These are phyloP conservation scores for Smithornis capensis DNA, from an alignment of 2,113 vertebrate species.

Conservation along the genomic window DNA sequence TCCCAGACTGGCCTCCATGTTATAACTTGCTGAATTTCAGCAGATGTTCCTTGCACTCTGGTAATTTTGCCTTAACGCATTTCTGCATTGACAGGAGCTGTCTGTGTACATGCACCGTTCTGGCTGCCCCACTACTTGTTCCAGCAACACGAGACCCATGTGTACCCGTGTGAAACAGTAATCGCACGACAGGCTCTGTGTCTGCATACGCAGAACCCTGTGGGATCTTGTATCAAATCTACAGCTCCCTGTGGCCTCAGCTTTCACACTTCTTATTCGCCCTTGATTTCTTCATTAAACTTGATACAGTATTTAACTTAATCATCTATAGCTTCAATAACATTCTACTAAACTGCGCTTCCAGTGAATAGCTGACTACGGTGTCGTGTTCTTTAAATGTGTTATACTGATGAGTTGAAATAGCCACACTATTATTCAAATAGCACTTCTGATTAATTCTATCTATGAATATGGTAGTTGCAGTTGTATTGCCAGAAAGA, in stretches of 20 bases:
- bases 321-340: not conserved
- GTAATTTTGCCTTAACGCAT: not conserved
- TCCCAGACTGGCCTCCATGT: not conserved
- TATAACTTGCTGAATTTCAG: not conserved
- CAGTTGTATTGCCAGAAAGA: not conserved
- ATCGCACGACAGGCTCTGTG: fast-evolving
- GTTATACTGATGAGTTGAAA: not conserved
- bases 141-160: fast-evolving
- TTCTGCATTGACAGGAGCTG: not conserved
- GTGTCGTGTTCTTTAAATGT: not conserved
- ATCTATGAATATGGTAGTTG: conserved; percentile 27
- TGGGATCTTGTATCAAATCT: not conserved
- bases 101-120: fast-evolving
- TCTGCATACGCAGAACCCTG: fast-evolving
- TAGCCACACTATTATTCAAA: not conserved
- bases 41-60: not conserved
- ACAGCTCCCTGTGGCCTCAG: not conserved
- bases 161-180: not conserved
- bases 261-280: not conserved
- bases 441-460: not conserved
- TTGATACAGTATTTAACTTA: conserved; percentile 16
- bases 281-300: conserved; percentile 1
- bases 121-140: not conserved
- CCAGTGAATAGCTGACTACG: not conserved
- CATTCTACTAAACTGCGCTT: not conserved